Base-by-base conservation (phyloP, 1,140 invertebrate genomes). In the Agrilus planipennis region DNA sequence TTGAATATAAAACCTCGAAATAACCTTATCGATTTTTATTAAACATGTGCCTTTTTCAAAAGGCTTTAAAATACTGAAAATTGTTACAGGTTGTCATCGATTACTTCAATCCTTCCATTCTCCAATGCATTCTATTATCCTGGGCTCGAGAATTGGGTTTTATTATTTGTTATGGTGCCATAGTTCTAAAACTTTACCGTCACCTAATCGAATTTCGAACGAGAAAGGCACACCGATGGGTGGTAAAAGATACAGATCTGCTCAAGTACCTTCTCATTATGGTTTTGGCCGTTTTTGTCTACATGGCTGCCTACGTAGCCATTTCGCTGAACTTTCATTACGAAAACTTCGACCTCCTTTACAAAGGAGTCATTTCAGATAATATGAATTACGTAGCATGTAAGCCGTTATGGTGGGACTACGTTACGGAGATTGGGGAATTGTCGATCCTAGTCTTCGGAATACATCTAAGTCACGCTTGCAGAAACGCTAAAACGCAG, bases 81-180 rank as follows among this genome's bases (percentile, higher is more conserved):
- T n/a, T n/a, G n/a, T 64, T 64, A 4, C 53, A 90, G 87, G 83
- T 89, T 39, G 74, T 88, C 28, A 72, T 87, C 29, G 79, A 84
- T 56, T 87, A 82, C 59, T 80, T 89, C 63, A 74, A 83, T 43
- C 78, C 80, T 39, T 78, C 78, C 19, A 70, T 75, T 31, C 70
- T 75, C 52, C 77, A 77, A 25, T 92, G 89, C 58, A 58, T 91
- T 23, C 58, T 86, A 40, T 79, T 88, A 53, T 84, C 88, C 2
- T 94, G 89, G 89, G 69, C 88, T 10, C 70, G 89, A 23, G 88
- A 92, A 62, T 63, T 92, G 12, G 90, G 90, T 12, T 94, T 93
- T 62, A 78, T 87, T 29, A 77, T 89, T 30, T 87, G 84, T 56
- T 94, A 93, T 63, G 89, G 90, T 14, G 83, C 85, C 11, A 83